Evolutionary conservation across 2,797 vertebrate species (phyloP).

Genomic region (Sciurus vulgaris): DNA sequence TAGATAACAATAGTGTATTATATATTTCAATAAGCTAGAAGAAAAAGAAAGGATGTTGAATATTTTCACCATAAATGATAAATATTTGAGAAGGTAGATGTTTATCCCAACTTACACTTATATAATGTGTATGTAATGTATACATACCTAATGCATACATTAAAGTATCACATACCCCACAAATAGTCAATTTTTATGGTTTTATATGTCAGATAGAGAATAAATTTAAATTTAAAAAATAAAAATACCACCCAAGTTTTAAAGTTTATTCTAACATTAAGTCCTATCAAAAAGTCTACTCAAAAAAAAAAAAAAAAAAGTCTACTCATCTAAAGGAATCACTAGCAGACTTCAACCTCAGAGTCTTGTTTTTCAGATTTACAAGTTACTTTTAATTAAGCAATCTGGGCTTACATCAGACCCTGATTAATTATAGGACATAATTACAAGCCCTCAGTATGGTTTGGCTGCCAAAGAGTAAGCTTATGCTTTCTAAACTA

Average conservation of each 20-base stretch:
- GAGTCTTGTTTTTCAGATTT: constrained; percentile 29
- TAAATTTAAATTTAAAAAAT: neutral
- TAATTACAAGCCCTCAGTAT: neutral
- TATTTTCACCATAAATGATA: neutral
- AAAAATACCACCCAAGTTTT: constrained; percentile 23
- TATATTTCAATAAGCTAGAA: neutral
- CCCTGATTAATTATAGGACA: neutral
- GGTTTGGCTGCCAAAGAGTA: neutral
- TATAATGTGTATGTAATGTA: neutral
- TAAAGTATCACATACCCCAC: neutral
- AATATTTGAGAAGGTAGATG: neutral
- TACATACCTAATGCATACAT: neutral
- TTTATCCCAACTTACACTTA: neutral
- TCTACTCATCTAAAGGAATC: constrained; percentile 15
- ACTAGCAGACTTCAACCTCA: constrained; percentile 40
- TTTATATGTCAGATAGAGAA: neutral
- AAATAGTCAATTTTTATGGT: neutral
- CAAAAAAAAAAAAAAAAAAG: neutral
- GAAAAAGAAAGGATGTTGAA: neutral
- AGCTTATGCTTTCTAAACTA: constrained; percentile 45
- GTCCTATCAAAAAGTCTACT: constrained; percentile 35
- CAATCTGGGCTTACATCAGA: neutral
- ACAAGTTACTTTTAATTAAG: constrained; percentile 35
- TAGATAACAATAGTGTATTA: neutral
- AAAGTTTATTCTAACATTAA: constrained; percentile 63